Evolutionary conservation across 2,113 vertebrate species (phyloP).

Genomic region (Rutilus rutilus): DNA sequence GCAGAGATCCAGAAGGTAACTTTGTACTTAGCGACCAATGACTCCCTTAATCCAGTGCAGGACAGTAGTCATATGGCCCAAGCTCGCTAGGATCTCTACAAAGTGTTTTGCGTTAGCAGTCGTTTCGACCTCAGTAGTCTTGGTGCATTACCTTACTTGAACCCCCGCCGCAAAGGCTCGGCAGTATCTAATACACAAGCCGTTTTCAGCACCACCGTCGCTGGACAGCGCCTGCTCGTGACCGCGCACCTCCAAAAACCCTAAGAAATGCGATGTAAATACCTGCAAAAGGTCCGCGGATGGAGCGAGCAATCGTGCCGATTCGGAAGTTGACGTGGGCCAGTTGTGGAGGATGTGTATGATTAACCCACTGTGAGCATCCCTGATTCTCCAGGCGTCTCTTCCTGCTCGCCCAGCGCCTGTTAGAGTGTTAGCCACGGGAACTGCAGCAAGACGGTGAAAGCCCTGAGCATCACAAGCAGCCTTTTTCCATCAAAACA

Average conservation of each 20-base stretch:
- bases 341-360: constrained; percentile 37
- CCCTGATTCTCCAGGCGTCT: constrained; percentile 30
- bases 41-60: constrained; percentile 9
- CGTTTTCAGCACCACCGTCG: constrained; percentile 38
- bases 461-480: constrained; percentile 24
- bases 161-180: constrained; percentile 36
- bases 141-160: constrained; percentile 46
- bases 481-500: constrained; percentile 43
- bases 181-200: background rate
- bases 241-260: background rate
- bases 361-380: constrained; percentile 40
- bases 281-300: constrained; percentile 22
- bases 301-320: background rate
- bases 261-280: constrained; percentile 1
- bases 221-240: constrained; percentile 36
- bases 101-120: constrained; percentile 29
- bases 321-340: constrained; percentile 31
- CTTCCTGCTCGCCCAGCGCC: constrained; percentile 44
- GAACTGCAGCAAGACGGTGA: constrained; percentile 49
- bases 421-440: constrained; percentile 33
- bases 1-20: constrained; percentile 31
- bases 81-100: constrained; percentile 1
- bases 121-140: constrained; percentile 25
- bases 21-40: background rate
- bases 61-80: background rate